phyloP scores from a whole-genome alignment of 2,797 vertebrate species.

The Emydoidea blandingii region DNA sequence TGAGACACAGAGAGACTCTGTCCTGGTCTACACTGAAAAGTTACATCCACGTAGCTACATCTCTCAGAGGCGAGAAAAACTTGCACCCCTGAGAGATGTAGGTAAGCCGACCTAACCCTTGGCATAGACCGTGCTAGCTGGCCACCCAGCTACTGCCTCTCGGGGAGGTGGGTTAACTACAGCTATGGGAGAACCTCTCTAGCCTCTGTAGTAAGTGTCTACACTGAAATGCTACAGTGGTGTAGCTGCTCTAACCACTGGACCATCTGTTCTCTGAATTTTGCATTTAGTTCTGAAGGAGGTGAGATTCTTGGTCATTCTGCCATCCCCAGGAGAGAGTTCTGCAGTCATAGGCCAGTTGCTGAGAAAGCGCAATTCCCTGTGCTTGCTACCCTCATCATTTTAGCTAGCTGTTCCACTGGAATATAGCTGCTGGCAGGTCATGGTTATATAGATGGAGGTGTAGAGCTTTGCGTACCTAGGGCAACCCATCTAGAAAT shows the following conservation, averaged over 20 bases:
- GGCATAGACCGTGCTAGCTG: not conserved
- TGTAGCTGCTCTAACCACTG: not conserved
- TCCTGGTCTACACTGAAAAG: not conserved
- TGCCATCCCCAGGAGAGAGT: not conserved
- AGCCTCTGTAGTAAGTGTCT: not conserved
- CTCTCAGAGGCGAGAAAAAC: not conserved
- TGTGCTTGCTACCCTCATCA: not conserved
- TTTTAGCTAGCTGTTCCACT: not conserved
- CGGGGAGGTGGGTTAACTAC: not conserved
- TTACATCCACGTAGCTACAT: not conserved
- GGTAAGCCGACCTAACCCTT: not conserved
- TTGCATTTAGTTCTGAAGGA: rapidly evolving
- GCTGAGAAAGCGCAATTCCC: not conserved
- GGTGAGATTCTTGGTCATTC: not conserved
- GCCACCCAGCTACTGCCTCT: not conserved
- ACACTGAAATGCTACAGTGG: not conserved
- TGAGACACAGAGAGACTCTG: not conserved
- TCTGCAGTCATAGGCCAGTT: not conserved
- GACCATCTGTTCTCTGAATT: not conserved
- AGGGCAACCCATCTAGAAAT: not conserved
- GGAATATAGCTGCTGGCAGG: not conserved
- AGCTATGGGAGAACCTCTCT: not conserved
- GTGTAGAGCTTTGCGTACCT: not conserved
- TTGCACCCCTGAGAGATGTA: not conserved
- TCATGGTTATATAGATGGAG: too few species aligned